These are phyloP conservation scores for Hiodon tergisus DNA, from an alignment of 2,113 vertebrate genomes.

Conservation along the genomic window DNA sequence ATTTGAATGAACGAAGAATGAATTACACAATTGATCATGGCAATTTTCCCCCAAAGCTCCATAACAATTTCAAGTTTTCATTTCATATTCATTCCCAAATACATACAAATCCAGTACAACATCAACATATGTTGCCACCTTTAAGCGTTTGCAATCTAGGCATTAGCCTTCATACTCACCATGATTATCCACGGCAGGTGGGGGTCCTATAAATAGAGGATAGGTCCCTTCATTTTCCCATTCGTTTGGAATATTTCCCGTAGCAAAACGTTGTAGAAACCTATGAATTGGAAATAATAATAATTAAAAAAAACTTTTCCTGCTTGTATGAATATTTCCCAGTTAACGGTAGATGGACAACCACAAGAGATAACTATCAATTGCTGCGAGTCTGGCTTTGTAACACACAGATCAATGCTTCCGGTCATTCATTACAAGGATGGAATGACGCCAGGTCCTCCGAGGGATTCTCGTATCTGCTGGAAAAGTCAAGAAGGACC, in stretches of 20 bases:
- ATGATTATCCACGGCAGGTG: constrained; percentile 22
- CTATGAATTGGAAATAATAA: not conserved
- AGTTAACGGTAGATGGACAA: constrained; percentile 1
- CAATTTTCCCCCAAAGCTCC: not conserved
- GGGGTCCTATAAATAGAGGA: constrained; percentile 1
- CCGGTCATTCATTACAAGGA: constrained; percentile 29
- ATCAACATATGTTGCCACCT: constrained; percentile 2
- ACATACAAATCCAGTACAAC: not conserved
- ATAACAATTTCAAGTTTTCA: not conserved
- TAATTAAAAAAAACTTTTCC: not conserved
- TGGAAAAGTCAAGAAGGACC: constrained; percentile 19
- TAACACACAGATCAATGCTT: constrained; percentile 23
- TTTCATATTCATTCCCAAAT: not conserved
- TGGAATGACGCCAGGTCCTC: constrained; percentile 31
- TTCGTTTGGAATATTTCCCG: not conserved
- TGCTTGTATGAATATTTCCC: constrained; percentile 4
- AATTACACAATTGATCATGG: constrained; percentile 1
- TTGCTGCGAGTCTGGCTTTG: constrained; percentile 19
- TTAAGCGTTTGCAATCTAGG: not conserved
- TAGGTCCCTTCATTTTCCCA: constrained; percentile 9
- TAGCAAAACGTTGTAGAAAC: not conserved
- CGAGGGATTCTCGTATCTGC: constrained; percentile 17
- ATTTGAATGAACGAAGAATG: constrained; percentile 39
- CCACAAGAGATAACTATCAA: constrained; percentile 14
- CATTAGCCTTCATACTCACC: constrained; percentile 28